Conservation (phyloP, 2,797 vertebrate genomes). For the Sebastes itinus region DNA sequence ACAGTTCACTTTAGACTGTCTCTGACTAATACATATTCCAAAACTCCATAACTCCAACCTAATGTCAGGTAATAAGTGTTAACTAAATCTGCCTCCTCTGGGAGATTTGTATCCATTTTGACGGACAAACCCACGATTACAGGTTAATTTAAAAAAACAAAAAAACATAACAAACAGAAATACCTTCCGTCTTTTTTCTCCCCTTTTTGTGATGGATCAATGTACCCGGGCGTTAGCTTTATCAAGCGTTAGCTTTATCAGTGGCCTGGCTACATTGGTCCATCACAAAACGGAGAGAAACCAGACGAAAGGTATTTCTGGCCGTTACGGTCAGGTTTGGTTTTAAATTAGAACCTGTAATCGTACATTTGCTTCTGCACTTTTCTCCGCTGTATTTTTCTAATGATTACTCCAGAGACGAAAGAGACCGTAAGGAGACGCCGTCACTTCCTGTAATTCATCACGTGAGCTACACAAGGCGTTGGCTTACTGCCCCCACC, state of each 20-base stretch:
- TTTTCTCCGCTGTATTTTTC: neutral
- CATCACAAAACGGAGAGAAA: too few relatives aligned
- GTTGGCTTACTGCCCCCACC: neutral
- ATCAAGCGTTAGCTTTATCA: neutral
- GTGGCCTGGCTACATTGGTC: fast-evolving
- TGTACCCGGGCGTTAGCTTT: neutral
- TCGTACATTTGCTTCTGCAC: neutral
- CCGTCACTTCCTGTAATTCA: neutral
- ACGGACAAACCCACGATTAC: too few relatives aligned
- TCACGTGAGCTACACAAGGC: neutral
- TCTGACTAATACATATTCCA: neutral
- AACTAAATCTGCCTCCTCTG: neutral
- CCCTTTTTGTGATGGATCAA: neutral
- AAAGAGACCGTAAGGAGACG: neutral
- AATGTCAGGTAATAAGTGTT: neutral
- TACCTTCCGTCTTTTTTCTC: neutral
- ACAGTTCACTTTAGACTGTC: neutral
- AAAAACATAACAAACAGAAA: too few relatives aligned
- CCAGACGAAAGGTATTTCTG: too few relatives aligned
- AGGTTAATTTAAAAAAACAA: too few relatives aligned
- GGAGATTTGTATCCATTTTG: too few relatives aligned
- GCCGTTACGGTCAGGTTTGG: neutral
- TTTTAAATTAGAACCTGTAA: neutral
- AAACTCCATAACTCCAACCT: neutral
- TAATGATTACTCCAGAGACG: neutral